These are phyloP conservation scores for Manacus vitellinus DNA, from an alignment of 2,113 vertebrate genomes.

Conservation along the genomic window DNA sequence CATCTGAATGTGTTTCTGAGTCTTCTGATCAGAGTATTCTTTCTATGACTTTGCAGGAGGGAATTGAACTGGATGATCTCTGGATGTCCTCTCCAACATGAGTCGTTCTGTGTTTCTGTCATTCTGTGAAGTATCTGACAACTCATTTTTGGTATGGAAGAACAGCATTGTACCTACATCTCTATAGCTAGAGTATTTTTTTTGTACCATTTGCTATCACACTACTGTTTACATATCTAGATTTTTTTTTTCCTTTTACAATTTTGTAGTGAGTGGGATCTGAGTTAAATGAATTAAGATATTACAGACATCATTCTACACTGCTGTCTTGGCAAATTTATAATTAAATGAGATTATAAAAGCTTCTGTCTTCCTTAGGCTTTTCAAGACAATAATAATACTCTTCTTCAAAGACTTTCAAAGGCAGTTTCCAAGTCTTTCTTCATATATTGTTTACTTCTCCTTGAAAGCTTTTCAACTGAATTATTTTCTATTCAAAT, in stretches of 20 bases:
- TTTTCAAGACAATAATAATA: not conserved
- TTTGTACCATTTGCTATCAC: not conserved
- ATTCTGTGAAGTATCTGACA: not conserved
- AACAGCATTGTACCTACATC: not conserved
- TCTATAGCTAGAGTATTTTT: not conserved
- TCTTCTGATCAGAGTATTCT: not conserved
- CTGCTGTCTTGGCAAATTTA: not conserved
- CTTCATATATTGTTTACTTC: conserved; percentile 41
- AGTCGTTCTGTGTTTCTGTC: not conserved
- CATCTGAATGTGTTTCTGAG: not conserved
- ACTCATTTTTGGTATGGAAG: not conserved
- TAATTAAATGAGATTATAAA: conserved; percentile 2
- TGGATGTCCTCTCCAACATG: not conserved
- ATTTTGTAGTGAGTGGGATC: not conserved
- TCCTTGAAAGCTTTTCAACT: conserved; percentile 23
- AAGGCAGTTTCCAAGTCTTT: conserved; percentile 7
- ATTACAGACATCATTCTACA: not conserved
- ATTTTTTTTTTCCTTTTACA: not conserved
- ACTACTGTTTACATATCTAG: not conserved
- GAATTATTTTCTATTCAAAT: conserved; percentile 29
- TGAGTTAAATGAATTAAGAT: not conserved
- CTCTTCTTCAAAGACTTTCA: conserved; percentile 30
- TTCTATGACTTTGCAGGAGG: not conserved
- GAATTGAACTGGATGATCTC: not conserved
- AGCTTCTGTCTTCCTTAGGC: not conserved